A percentile compares a stretch with the other conserved stretches of the same genome.
Evolutionary conservation across 2,113 vertebrate species (phyloP).

Genomic region (Otis tarda): DNA sequence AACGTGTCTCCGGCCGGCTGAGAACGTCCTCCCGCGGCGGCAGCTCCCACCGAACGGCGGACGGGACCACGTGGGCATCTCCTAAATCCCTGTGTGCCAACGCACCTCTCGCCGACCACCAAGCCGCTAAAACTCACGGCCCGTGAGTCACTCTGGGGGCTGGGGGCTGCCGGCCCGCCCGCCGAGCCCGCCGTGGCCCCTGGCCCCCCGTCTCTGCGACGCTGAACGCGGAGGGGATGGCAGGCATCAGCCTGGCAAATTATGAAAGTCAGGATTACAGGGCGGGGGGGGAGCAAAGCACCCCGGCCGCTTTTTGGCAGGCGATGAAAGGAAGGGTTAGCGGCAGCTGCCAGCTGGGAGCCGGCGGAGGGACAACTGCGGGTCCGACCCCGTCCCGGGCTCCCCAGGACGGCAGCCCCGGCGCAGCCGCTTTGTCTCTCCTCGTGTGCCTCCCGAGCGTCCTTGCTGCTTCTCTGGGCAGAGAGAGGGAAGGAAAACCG

Average conservation of each 20-base stretch:
- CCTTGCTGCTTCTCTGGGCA: not conserved
- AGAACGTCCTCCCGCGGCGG: fast-evolving
- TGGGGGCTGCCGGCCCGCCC: not conserved
- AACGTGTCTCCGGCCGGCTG: not conserved
- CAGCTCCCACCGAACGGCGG: fast-evolving
- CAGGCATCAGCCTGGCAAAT: constrained; percentile 11
- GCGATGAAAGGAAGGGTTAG: constrained; percentile 64
- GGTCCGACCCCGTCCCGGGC: constrained; percentile 16
- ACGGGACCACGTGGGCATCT: not conserved
- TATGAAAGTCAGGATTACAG: constrained; percentile 55
- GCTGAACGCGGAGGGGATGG: not conserved
- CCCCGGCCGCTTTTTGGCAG: constrained; percentile 52
- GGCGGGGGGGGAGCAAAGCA: constrained; percentile 22
- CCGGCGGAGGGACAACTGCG: constrained; percentile 15
- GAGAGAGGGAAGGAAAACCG: not conserved
- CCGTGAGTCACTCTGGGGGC: not conserved
- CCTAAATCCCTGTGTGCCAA: fast-evolving
- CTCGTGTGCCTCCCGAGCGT: fast-evolving
- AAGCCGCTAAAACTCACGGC: fast-evolving
- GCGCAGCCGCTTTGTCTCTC: not conserved
- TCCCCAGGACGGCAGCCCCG: not conserved
- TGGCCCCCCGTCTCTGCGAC: fast-evolving
- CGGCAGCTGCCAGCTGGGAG: constrained; percentile 70
- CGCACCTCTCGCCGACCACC: fast-evolving
- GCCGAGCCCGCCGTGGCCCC: too few species aligned